phyloP scores from a whole-genome alignment of 2,888 invertebrate genomes.

The Aricia artaxerxes region DNA sequence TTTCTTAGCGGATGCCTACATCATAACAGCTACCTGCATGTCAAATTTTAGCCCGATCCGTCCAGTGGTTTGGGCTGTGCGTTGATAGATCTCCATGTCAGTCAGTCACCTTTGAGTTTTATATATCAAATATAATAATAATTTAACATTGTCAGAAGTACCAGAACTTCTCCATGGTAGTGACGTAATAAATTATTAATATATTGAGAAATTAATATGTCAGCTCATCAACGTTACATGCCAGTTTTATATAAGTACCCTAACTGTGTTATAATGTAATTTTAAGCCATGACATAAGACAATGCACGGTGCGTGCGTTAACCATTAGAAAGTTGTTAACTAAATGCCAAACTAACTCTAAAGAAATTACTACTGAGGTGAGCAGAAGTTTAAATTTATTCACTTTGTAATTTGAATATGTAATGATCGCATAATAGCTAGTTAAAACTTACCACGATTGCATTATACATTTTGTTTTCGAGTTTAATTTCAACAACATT shows the following conservation, averaged over 20 bases:
- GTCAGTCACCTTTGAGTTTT: too few relatives aligned
- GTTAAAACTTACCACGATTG: conserved; percentile 1
- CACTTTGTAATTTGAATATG: conserved; percentile 63
- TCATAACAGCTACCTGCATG: too few relatives aligned
- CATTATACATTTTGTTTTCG: conserved; percentile 13
- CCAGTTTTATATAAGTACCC: not conserved
- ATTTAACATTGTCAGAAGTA: too few relatives aligned
- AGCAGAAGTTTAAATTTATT: conserved; percentile 63
- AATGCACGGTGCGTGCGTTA: conserved; percentile 6
- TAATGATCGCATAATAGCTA: conserved; percentile 40
- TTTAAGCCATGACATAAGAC: not conserved
- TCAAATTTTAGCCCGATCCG: too few relatives aligned
- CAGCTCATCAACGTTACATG: not conserved
- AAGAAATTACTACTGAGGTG: conserved; percentile 56
- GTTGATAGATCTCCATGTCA: too few relatives aligned
- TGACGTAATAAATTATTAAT: too few relatives aligned
- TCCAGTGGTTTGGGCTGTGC: too few relatives aligned
- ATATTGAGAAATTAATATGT: too few relatives aligned
- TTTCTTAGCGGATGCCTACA: too few relatives aligned
- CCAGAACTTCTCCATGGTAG: too few relatives aligned
- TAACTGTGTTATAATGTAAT: not conserved
- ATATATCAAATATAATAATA: too few relatives aligned
- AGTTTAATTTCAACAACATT: conserved; percentile 12
- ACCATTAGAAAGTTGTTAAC: conserved; percentile 52
- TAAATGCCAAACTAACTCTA: conserved; percentile 62